Conservation (phyloP, 1,140 invertebrate species). For the Mylabris phalerata region DNA sequence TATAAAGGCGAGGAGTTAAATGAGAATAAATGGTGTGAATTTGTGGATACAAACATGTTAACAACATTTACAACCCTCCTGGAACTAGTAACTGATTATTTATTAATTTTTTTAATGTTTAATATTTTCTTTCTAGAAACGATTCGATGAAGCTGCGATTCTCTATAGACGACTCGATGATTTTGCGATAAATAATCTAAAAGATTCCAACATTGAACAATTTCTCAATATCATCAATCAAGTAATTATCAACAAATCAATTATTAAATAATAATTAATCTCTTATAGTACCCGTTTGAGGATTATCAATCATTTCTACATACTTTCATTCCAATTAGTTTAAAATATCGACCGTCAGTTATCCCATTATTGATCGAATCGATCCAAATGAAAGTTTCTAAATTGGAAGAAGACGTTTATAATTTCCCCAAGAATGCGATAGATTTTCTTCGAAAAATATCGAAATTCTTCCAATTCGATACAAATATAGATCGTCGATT, state of each 20-base stretch:
- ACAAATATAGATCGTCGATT: neutral
- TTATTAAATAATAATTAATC: neutral
- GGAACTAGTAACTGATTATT: neutral
- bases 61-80: conserved; percentile 8
- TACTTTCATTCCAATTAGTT: conserved; percentile 27
- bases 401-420: conserved; percentile 17
- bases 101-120: neutral
- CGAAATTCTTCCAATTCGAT: conserved; percentile 21
- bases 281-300: conserved; percentile 11
- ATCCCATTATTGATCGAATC: conserved; percentile 25
- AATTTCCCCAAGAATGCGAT: conserved; percentile 31
- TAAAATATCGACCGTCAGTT: conserved; percentile 19
- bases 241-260: conserved; percentile 15
- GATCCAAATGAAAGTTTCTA: conserved; percentile 20
- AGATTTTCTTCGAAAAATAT: conserved; percentile 22
- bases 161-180: conserved; percentile 23
- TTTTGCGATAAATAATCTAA: conserved; percentile 7
- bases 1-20: conserved; percentile 19
- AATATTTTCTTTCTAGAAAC: conserved; percentile 18
- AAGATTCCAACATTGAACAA: conserved; percentile 15
- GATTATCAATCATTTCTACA: conserved; percentile 23
- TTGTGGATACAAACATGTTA: no score
- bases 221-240: conserved; percentile 25
- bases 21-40: conserved; percentile 1
- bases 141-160: conserved; percentile 23